Evolutionary conservation across 2,797 vertebrate genomes (phyloP).

Genomic region (Alcedo quadribrachys): DNA sequence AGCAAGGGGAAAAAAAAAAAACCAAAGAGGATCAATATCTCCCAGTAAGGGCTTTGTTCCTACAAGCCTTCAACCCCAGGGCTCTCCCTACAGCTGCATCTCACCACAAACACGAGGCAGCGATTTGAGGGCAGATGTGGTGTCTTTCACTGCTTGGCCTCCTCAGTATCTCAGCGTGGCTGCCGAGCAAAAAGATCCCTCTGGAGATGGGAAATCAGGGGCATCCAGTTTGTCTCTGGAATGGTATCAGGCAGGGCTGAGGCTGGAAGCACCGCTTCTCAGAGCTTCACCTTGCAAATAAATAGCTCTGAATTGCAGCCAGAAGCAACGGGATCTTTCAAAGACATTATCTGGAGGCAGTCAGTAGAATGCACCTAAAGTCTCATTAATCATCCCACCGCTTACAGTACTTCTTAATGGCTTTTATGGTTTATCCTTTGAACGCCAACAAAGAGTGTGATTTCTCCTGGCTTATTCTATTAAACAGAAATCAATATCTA

Average conservation of each 20-base stretch:
- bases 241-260: conserved; percentile 44
- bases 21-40: background rate
- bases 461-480: conserved; percentile 81
- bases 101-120: background rate
- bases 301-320: conserved; percentile 79
- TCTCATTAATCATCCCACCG: conserved; percentile 78
- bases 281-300: conserved; percentile 80
- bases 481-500: conserved; percentile 82
- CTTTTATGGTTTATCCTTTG: conserved; percentile 83
- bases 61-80: background rate
- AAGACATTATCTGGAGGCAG: conserved; percentile 83
- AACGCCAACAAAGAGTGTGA: conserved; percentile 78
- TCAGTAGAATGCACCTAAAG: conserved; percentile 72
- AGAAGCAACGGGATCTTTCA: conserved; percentile 78
- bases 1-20: background rate
- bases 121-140: background rate
- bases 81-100: background rate
- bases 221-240: conserved; percentile 40
- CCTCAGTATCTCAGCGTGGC: conserved; percentile 4
- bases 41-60: background rate
- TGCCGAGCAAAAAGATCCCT: background rate
- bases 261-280: conserved; percentile 45
- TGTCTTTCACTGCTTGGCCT: conserved; percentile 32
- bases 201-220: conserved; percentile 50
- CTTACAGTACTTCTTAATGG: conserved; percentile 80